Evolutionary conservation across 2,888 invertebrate genomes (phyloP), one percentile per base, ranked within the genome.

Genomic region (Dichetophora obliterata): DNA sequence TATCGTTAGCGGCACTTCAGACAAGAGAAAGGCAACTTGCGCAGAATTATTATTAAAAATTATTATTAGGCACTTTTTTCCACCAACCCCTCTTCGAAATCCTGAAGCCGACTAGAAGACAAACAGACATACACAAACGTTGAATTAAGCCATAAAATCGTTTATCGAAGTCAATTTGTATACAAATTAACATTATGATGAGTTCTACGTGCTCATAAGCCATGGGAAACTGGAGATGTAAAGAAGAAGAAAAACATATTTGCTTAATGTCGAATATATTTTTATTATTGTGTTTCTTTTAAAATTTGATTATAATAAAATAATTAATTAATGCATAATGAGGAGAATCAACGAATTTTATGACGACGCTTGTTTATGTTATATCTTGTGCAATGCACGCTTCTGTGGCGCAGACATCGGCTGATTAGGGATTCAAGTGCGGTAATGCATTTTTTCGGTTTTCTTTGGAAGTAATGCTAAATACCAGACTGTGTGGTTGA

Each of bases 141-240:
- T 82, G 82, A 82, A 85, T 85, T 85, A 84, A 86, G 86, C 82
- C 85, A 86, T 86, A 86, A 86, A 86, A 84, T 86, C 86, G 85
- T 83, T 85, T 85, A 84, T 83, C 84, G 82, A 80, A 80, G 83
- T 66, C 82, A 85, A 85, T 85, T 85, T 84, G 84, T 82, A 86
- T 85, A 85, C 83, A 85, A 74, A 85, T 85, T 83, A 83, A 76
- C 84, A 85, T 83, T 82, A 81, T 83, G 69, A 75, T 80, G 82
- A 81, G 80, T 81, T 76, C 83, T 85, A 87, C 87, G 86, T 87
- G 86, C 82, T 81, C 84, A 86, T 87, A 85, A 84, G 82, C 82
- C 87, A 84, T 87, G 87, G 87, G 87, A 87, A 87, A 83, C 80
- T 77, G 16, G 22, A 50, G 6, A 6, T 27, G 19, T 14, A 50